Base-by-base conservation (phyloP, 2,888 invertebrate genomes). In the Eucera pruinosa region DNA sequence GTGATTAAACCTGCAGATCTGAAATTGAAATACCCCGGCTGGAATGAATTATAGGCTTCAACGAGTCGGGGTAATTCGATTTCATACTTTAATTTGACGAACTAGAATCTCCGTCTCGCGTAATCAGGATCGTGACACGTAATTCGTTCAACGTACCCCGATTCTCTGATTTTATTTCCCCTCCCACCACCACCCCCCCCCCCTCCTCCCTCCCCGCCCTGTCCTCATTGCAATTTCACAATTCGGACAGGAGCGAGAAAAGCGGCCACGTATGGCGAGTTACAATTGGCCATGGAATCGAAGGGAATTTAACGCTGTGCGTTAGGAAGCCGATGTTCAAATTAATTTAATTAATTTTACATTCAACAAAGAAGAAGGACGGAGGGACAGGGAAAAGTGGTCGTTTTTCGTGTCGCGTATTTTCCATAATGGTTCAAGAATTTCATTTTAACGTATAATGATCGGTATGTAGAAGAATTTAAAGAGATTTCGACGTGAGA, bases 71-170 rank as follows among this genome's bases (percentile, higher is more conserved):
- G 43, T 43, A 64, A 15, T 36, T 52, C 39, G 48, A 68, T 73
- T 57, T 69, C 68, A 48, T 64, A 20, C 20, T 58, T 45, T 39
- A 27, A 73, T 58, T 58, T 45, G n/a, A 9, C 27, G n/a, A 30
- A n/a, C 20, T 39, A 7, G 13, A 9, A 39, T 33, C 30, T 11
- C 39, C 11, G 41, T 39, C n/a, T 23, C 15, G n/a, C 11, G 39
- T 54, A 47, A 70, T 54, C 50, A 27, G 15, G 43, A 15, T 15
- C 23, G 43, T 36, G 48, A 72, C 67, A 52, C 39, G 50, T 50
- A 52, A 73, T 58, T 58, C 73, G 45, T 52, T 58, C 61, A 72
- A 30, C 11, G 43, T n/a, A 23, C 15, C 9, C 45, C 15, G 36
- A 33, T 62, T 43, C 25, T 30, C 57, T 11, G 18, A 36, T 72